Evolutionary conservation across 2,797 vertebrate genomes (phyloP).

Genomic region (Gouania willdenowi): DNA sequence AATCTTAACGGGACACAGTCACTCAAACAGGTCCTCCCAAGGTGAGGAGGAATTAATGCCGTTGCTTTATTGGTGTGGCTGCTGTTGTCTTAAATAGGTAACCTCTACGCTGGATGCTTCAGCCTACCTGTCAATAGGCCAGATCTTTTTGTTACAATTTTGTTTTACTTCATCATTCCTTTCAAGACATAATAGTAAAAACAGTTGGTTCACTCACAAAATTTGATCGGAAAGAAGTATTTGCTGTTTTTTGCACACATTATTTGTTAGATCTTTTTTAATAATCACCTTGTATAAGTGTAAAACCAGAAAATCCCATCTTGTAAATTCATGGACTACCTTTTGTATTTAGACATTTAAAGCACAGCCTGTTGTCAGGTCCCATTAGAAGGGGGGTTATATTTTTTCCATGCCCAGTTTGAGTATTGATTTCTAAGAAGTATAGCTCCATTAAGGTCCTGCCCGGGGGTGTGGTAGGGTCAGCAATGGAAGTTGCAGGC

Average conservation of each 20-base stretch:
- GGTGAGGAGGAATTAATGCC: constrained; percentile 78
- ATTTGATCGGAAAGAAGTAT: constrained; percentile 26
- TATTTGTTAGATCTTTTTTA: too few relatives aligned
- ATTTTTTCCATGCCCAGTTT: constrained; percentile 89
- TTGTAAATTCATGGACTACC: constrained; percentile 25
- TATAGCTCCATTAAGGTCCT: constrained; percentile 94
- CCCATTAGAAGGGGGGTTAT: constrained; percentile 54
- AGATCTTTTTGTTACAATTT: constrained; percentile 47
- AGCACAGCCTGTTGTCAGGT: constrained; percentile 54
- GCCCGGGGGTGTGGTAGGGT: constrained; percentile 83
- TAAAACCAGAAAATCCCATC: not conserved
- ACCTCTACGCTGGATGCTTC: constrained; percentile 16
- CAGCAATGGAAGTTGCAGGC: constrained; percentile 84
- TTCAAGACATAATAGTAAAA: constrained; percentile 23
- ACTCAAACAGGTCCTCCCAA: constrained; percentile 78
- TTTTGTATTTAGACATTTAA: constrained; percentile 55
- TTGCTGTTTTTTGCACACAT: too few relatives aligned
- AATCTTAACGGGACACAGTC: constrained; percentile 78
- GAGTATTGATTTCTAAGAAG: constrained; percentile 92
- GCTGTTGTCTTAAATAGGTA: constrained; percentile 57
- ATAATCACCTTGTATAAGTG: too few relatives aligned
- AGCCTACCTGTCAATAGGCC: constrained; percentile 48
- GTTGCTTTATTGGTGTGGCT: constrained; percentile 63
- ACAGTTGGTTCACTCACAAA: too few relatives aligned
- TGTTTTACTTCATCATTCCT: constrained; percentile 28